Conservation (phyloP, 2,113 vertebrate species). For the Triplophysa siluroides region DNA sequence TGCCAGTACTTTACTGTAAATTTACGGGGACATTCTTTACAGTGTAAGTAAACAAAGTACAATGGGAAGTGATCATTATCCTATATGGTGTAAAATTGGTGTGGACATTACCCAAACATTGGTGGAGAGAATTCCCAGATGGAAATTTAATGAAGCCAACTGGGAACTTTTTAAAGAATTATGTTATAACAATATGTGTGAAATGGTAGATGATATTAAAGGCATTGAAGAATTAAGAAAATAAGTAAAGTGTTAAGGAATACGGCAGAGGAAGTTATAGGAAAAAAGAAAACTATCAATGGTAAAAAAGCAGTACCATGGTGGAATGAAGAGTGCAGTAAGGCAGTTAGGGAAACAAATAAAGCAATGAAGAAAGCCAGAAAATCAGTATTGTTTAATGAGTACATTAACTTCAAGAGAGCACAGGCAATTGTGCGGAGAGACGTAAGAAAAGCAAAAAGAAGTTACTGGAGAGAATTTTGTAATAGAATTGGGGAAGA, state of each 20-base stretch:
- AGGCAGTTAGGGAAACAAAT: neutral
- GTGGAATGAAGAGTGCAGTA: conserved; percentile 16
- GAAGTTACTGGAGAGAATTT: no score
- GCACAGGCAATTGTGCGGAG: neutral
- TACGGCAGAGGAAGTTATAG: neutral
- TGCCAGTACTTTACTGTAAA: no score
- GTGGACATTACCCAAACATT: neutral
- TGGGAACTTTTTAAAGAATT: neutral
- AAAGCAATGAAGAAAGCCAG: no score
- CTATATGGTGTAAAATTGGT: neutral
- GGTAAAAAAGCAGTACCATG: neutral
- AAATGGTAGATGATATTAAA: neutral
- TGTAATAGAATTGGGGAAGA: neutral
- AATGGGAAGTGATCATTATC: conserved; percentile 10
- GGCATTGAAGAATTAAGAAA: neutral
- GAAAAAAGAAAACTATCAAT: neutral
- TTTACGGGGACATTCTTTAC: no score
- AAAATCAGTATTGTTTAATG: no score
- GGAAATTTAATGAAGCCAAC: neutral
- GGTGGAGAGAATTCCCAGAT: neutral
- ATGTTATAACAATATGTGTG: neutral
- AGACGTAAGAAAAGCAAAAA: neutral
- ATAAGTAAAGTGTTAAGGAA: neutral
- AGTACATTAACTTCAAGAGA: no score
- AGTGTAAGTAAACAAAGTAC: neutral